Base-by-base conservation (phyloP, 1,140 invertebrate genomes). In the Lepidurus packardi region DNA sequence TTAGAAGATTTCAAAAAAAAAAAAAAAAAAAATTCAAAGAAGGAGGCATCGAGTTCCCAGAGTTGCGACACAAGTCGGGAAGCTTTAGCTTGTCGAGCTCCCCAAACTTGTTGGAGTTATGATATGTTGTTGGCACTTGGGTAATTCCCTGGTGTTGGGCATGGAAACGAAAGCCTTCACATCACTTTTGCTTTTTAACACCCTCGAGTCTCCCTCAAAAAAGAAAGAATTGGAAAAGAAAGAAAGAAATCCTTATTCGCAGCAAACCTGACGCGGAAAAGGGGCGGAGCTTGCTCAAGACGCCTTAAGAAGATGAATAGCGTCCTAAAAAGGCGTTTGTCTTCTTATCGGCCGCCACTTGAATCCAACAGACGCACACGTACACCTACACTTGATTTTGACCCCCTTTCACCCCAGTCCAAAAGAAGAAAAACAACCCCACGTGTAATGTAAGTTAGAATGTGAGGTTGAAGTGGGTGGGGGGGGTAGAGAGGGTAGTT, bases 281-380 rank as follows among this genome's bases (percentile, higher is more conserved):
- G 53, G 53, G 13, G 53, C 34, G 21, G 16, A n/a, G 53, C 21
- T 4, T 65, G 53, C 21, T 13, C 9, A n/a, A 21, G 16, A 65
- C 53, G 53, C 34, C 34, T 65, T 65, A 21, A 21, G 53, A 65
- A 65, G 53, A 65, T 21, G 53, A 65, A 65, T 13, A 65, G 53
- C 53, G 21, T 65, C 16, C 53, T 65, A n/a, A 65, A 65, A 65
- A 8, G 53, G 53, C 13, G 53, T 65, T 65, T 65, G 53, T 65
- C 53, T 65, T 65, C 53, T 65, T 65, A 65, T 65, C 53, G 21
- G 53, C 53, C 7, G 53, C 8, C 53, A 65, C 53, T 65, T 65
- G 53, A 65, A 65, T 16, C 53, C 53, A 65, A 21, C 53, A 65
- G n/a, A 65, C 53, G 53, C 53, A 65, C 53, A 21, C n/a, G 53